A percentile compares a stretch with the other conserved stretches of the same genome.
Conservation (phyloP, 2,888 invertebrate species). For the Epinotia ramella region DNA sequence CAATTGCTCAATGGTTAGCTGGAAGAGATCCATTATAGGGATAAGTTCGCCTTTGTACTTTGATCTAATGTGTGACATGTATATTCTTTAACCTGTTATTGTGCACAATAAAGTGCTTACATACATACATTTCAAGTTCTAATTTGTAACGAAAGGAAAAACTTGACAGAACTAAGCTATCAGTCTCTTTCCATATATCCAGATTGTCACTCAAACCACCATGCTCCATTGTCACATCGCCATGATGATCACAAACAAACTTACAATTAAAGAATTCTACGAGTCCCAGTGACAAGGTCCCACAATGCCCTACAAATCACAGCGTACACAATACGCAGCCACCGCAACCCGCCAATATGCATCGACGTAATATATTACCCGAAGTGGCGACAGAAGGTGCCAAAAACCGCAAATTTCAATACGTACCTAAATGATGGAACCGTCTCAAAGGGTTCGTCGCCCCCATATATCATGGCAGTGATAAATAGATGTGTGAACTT, state of each 20-base stretch:
- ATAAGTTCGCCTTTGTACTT: too few species aligned
- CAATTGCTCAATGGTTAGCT: too few species aligned
- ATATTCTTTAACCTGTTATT: too few species aligned
- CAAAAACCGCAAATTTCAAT: conserved; percentile 56
- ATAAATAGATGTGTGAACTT: conserved; percentile 49
- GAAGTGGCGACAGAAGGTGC: conserved; percentile 49
- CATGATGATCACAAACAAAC: conserved; percentile 11
- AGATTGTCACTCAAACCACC: not conserved
- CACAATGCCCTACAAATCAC: conserved; percentile 27
- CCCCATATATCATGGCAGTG: conserved; percentile 58
- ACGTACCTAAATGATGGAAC: conserved; percentile 63
- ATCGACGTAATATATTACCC: conserved; percentile 35
- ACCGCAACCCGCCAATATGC: conserved; percentile 34
- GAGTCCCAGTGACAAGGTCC: not conserved
- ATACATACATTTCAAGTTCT: not conserved
- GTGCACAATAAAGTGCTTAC: too few species aligned
- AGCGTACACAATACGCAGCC: not conserved
- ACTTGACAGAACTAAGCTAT: not conserved
- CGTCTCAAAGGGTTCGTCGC: conserved; percentile 62
- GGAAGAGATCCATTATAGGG: too few species aligned
- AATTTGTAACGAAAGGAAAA: not conserved
- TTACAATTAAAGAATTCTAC: not conserved
- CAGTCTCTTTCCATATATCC: too few species aligned
- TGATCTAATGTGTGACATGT: too few species aligned
- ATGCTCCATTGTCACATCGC: not conserved